Evolutionary conservation across 1,140 invertebrate species (phyloP), one percentile per base, ranked within the genome.

Genomic region (Antheraea pernyi): DNA sequence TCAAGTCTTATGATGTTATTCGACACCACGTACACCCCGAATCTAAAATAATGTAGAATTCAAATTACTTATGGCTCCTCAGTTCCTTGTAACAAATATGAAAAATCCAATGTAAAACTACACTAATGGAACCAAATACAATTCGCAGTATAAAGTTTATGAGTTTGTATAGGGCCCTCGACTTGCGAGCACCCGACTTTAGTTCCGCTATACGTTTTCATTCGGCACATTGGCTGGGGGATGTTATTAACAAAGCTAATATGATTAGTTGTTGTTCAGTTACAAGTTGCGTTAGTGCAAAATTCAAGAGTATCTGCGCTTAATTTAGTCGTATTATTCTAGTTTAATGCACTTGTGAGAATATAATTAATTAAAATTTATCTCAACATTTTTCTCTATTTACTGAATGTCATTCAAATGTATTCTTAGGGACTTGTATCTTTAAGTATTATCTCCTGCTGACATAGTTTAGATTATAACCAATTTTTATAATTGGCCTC

Each of bases 201-300:
- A 80, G 79, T 84, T 80, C 68, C 77, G 42, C 72, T 75, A 80
- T 86, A 83, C 79, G 86, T 86, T 88, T 79, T 86, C 86, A 86
- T 86, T 88, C 83, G 79, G 79, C 78, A 82, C 79, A 81, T 80
- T 76, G 76, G 75, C 75, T 64, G 72, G 79, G 84, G 86, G 22
- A 82, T 72, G 76, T 84, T 80, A 88, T 88, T 88, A 88, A 86
- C 86, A 85, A 77, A 69, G 80, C 84, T 88, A 88, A 89, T 87
- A 86, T 89, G 83, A 88, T 88, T 88, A 88, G 84, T 86, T 76
- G 83, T 82, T 85, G 81, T 82, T 83, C 78, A 78, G 76, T 74
- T 75, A 72, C 62, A 76, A 82, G 75, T 83, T 83, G 13, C 46
- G 46, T 53, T n/a, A 53, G 46, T 53, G 16, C 16, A 53, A 53